A percentile compares a stretch with the other conserved stretches of the same genome.
Evolutionary conservation across 92 coral and sea anemone species (phyloP).

Genomic region (Palythoa grandiflora): DNA sequence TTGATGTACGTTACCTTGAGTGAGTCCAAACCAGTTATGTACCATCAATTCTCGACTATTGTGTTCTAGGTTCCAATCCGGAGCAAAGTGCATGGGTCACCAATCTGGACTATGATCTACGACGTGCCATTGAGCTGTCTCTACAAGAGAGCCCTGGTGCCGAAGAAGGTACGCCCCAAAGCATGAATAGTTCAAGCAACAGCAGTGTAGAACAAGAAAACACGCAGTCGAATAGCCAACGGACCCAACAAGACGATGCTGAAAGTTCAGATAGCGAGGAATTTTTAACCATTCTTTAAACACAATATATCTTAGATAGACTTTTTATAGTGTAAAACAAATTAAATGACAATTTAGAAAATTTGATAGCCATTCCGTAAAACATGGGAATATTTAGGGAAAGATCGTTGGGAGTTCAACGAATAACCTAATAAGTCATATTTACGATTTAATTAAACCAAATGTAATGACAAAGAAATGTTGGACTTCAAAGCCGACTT

Average conservation of each 20-base stretch:
- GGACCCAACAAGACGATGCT: neutral
- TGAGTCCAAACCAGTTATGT: too few species aligned
- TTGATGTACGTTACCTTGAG: too few species aligned
- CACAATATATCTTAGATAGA: neutral
- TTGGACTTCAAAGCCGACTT: too few species aligned
- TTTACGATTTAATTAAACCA: too few species aligned
- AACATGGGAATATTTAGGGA: neutral
- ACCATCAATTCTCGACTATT: neutral
- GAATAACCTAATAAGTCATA: too few species aligned
- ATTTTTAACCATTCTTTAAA: conserved; percentile 31
- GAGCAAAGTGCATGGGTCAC: neutral
- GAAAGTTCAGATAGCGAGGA: conserved; percentile 43
- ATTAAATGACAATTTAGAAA: neutral
- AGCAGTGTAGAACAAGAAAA: conserved; percentile 19
- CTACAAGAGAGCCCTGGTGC: conserved; percentile 60
- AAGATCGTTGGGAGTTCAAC: too few species aligned
- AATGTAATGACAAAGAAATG: too few species aligned
- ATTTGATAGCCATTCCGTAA: neutral
- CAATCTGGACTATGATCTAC: conserved; percentile 69
- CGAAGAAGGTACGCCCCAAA: conserved; percentile 26
- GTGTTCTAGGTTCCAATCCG: conserved; percentile 1
- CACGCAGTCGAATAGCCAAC: conserved; percentile 7
- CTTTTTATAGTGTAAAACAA: neutral
- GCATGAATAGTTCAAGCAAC: conserved; percentile 16
- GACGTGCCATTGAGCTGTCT: conserved; percentile 82